Conservation (phyloP, 2,888 invertebrate species). For the Ornithoptera alexandrae region DNA sequence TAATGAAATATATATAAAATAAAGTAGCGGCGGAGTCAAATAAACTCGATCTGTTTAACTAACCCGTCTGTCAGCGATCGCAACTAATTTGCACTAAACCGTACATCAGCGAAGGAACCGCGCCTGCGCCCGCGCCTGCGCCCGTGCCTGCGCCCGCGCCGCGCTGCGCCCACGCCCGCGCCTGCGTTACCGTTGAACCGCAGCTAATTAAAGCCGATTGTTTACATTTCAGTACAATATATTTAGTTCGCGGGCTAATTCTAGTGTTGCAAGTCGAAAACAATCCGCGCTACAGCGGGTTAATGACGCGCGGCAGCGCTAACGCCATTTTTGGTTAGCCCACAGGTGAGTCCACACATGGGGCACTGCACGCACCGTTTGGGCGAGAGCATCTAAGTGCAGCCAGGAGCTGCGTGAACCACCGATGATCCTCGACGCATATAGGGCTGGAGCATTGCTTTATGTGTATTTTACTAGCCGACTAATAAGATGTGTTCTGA, state of each 20-base stretch:
- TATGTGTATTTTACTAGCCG: too few relatives aligned
- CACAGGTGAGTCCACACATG: too few relatives aligned
- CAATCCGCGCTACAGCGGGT: slow-evolving; percentile 55
- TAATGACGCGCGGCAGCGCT: slow-evolving; percentile 40
- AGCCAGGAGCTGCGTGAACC: too few relatives aligned
- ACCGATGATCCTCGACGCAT: too few relatives aligned
- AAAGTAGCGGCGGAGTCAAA: too few relatives aligned
- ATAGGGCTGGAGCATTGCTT: too few relatives aligned
- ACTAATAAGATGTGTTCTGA: too few relatives aligned
- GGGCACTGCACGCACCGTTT: too few relatives aligned
- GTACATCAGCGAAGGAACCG: slow-evolving; percentile 65
- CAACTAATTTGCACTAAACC: slow-evolving; percentile 72
- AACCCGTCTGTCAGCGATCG: slow-evolving; percentile 63
- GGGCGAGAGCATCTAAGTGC: too few relatives aligned
- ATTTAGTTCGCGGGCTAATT: slow-evolving; percentile 63
- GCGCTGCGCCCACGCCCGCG: slow-evolving; percentile 51
- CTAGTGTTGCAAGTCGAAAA: slow-evolving; percentile 59
- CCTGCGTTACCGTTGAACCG: slow-evolving; percentile 61
- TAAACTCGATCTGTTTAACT: slow-evolving; percentile 43
- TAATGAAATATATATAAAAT: too few relatives aligned
- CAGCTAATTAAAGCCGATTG: slow-evolving; percentile 67
- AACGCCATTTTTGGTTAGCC: slow-evolving; percentile 51
- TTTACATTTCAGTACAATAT: slow-evolving; percentile 68
- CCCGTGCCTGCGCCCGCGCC: slow-evolving; percentile 42
- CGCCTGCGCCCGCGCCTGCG: slow-evolving; percentile 39